These are phyloP conservation scores for Ormyrus nitidulus DNA, from an alignment of 2,888 invertebrate genomes.

Conservation along the genomic window DNA sequence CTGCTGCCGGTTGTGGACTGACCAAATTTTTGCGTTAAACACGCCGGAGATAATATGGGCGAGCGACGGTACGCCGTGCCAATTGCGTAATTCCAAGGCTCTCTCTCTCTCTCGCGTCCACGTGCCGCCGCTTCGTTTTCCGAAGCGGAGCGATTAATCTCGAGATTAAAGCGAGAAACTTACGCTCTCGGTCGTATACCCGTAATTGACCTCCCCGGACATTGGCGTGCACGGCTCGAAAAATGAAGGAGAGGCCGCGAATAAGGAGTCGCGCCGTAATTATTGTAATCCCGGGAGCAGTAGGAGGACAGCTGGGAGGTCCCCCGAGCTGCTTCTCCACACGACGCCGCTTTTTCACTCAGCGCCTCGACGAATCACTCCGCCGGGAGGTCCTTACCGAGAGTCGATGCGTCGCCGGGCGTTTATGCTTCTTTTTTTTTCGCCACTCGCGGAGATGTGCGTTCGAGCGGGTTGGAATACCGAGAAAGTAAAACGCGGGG, in stretches of 20 bases:
- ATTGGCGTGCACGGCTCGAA: conserved; percentile 41
- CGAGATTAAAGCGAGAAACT: conserved; percentile 65
- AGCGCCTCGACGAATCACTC: background rate
- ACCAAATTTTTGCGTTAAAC: too few relatives aligned
- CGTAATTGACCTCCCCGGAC: conserved; percentile 61
- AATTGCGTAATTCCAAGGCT: too few relatives aligned
- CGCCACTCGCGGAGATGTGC: background rate
- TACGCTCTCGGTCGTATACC: conserved; percentile 54
- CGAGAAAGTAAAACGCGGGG: background rate
- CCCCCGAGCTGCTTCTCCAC: conserved; percentile 58
- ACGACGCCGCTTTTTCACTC: conserved; percentile 7
- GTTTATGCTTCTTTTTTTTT: background rate
- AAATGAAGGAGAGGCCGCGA: conserved; percentile 43
- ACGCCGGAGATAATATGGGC: too few relatives aligned
- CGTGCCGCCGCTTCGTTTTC: conserved; percentile 53
- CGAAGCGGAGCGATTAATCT: conserved; percentile 63
- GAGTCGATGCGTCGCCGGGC: background rate
- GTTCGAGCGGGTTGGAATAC: background rate
- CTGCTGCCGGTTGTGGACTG: too few relatives aligned
- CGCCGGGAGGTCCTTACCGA: conserved; percentile 15
- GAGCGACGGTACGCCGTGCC: too few relatives aligned
- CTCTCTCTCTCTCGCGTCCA: conserved; percentile 34
- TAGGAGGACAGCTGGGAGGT: conserved; percentile 70
- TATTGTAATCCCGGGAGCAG: conserved; percentile 68
- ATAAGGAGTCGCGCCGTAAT: conserved; percentile 66